phyloP scores from a whole-genome alignment of 2,888 invertebrate species.

The Mythimna ferrago region DNA sequence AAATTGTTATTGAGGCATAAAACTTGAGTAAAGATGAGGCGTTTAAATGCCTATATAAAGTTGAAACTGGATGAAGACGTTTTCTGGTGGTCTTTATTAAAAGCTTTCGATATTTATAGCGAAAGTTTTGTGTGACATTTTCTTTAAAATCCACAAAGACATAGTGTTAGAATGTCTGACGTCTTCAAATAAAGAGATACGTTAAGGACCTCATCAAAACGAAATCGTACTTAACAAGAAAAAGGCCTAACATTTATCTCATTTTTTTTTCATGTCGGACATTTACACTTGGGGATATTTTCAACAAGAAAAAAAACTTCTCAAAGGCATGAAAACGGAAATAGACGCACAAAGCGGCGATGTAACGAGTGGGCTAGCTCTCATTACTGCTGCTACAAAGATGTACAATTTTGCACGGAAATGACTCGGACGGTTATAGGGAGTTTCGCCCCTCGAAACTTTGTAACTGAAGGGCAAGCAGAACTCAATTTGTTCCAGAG shows the following conservation, averaged over 20 bases:
- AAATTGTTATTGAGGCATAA: constrained; percentile 64
- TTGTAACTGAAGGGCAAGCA: constrained; percentile 16
- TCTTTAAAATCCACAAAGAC: not conserved
- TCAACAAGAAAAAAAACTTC: constrained; percentile 43
- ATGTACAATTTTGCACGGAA: constrained; percentile 62
- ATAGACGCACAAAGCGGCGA: constrained; percentile 65
- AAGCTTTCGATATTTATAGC: not conserved
- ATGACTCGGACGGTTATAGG: constrained; percentile 38
- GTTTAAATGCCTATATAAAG: constrained; percentile 54
- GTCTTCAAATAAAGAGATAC: not conserved
- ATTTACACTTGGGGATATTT: constrained; percentile 56
- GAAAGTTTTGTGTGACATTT: not conserved
- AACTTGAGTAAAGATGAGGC: constrained; percentile 54
- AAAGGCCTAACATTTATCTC: constrained; percentile 1
- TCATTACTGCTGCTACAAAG: constrained; percentile 64
- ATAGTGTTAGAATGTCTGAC: not conserved
- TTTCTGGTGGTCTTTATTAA: constrained; percentile 26
- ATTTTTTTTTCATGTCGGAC: constrained; percentile 22
- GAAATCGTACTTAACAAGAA: constrained; percentile 10
- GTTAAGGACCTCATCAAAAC: not conserved
- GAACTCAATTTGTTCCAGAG: constrained; percentile 28
- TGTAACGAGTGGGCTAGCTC: constrained; percentile 64
- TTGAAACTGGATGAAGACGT: constrained; percentile 45
- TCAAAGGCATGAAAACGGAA: constrained; percentile 64
- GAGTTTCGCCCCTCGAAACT: constrained; percentile 46